Conservation (phyloP, 2,113 vertebrate genomes). For the Pavo muticus region DNA sequence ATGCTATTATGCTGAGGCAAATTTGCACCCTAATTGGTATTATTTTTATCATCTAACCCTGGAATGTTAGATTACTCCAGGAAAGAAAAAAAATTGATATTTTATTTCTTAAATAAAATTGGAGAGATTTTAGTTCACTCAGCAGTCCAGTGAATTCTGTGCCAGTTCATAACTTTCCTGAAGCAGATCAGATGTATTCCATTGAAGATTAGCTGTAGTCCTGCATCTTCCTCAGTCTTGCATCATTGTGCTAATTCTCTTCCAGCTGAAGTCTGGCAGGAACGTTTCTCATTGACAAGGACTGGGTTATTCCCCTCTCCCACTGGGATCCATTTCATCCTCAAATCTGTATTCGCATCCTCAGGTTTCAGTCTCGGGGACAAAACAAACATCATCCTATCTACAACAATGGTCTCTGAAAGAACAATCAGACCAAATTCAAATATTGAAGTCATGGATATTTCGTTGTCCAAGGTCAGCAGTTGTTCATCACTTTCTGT, state of each 20-base stretch:
- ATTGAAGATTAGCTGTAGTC: not conserved
- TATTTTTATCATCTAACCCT: not conserved
- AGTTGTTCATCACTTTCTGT: not conserved
- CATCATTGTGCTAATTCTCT: not conserved
- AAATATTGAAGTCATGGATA: not conserved
- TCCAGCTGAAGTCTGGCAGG: not conserved
- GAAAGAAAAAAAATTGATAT: not conserved
- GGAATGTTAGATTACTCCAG: not conserved
- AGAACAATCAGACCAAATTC: not conserved
- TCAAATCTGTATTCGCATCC: not conserved
- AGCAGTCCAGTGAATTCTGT: not conserved
- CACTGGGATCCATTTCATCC: not conserved
- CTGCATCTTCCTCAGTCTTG: not conserved
- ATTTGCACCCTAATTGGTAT: not conserved
- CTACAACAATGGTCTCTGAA: not conserved
- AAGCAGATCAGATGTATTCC: not conserved
- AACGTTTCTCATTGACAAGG: not conserved
- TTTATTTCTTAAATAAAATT: not conserved
- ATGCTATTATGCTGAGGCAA: not conserved
- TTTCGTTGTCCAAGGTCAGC: not conserved
- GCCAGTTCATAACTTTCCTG: not conserved
- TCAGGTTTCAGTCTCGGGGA: not conserved
- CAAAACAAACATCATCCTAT: accelerated
- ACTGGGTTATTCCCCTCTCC: not conserved
- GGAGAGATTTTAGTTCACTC: not conserved